Evolutionary conservation across 2,888 invertebrate genomes (phyloP).

Genomic region (Lampropteryx suffumata): DNA sequence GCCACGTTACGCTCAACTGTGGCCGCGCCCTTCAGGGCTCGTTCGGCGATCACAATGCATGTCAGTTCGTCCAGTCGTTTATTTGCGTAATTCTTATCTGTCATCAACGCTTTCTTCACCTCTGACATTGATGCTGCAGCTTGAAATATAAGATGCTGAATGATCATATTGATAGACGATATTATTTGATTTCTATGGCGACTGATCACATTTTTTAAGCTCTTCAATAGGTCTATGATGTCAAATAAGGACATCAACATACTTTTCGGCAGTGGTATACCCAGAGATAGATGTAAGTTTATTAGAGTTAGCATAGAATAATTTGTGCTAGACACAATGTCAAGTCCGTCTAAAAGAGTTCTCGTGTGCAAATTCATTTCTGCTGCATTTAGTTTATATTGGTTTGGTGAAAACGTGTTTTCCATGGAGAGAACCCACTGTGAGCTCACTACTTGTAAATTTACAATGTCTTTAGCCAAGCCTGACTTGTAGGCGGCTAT

Average conservation of each 20-base stretch:
- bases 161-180: conserved; percentile 88
- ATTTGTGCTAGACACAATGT: conserved; percentile 86
- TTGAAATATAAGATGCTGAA: conserved; percentile 91
- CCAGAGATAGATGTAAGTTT: conserved; percentile 87
- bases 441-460: conserved; percentile 55
- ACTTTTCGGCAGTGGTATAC: conserved; percentile 90
- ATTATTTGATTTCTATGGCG: conserved; percentile 87
- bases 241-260: conserved; percentile 90
- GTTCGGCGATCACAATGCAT: conserved; percentile 88
- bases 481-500: conserved; percentile 82
- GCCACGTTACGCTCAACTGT: conserved; percentile 86
- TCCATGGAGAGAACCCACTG: conserved; percentile 70
- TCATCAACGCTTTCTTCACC: conserved; percentile 86
- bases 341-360: conserved; percentile 82
- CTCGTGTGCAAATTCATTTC: conserved; percentile 73
- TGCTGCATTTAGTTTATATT: conserved; percentile 65
- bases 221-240: conserved; percentile 91
- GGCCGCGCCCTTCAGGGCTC: conserved; percentile 84
- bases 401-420: conserved; percentile 60
- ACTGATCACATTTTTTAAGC: conserved; percentile 87
- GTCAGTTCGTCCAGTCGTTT: conserved; percentile 88
- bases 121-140: conserved; percentile 85
- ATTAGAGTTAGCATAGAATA: conserved; percentile 80
- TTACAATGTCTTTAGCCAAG: conserved; percentile 85
- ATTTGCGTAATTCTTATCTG: conserved; percentile 85